A percentile compares a stretch with the other conserved stretches of the same genome.
Evolutionary conservation across 2,113 vertebrate genomes (phyloP).

Genomic region (Malurus melanocephalus): DNA sequence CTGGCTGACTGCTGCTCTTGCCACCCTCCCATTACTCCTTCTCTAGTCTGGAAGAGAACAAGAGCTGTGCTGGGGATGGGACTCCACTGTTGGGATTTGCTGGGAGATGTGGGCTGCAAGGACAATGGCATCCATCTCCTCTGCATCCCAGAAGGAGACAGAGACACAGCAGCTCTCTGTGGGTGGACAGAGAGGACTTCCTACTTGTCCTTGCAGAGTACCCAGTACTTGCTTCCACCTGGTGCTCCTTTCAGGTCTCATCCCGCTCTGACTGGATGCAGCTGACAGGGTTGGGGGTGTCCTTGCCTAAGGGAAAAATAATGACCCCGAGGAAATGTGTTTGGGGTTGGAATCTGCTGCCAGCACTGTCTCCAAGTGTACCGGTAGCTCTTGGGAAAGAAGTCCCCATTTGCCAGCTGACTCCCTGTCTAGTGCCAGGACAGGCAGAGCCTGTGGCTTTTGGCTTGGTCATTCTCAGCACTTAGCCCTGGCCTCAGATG

Average conservation of each 20-base stretch:
- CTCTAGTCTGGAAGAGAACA: not conserved
- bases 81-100: not conserved
- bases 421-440: not conserved
- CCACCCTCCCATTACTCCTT: not conserved
- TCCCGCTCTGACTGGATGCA: not conserved
- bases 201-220: not conserved
- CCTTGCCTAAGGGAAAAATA: not conserved
- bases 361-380: not conserved
- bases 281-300: not conserved
- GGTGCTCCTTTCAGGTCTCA: not conserved
- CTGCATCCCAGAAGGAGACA: not conserved
- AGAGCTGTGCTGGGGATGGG: not conserved
- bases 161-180: not conserved
- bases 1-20: not conserved
- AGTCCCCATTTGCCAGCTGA: rapidly evolving
- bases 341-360: not conserved
- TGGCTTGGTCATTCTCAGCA: not conserved
- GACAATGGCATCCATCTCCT: not conserved
- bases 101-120: not conserved
- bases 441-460: not conserved
- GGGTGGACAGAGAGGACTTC: not conserved
- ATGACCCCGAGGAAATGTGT: rapidly evolving
- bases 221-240: not conserved
- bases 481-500: rapidly evolving
- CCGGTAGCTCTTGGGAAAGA: not conserved